Percentiles rank a stretch among this genome's conserved stretches.
These are phyloP conservation scores for Propithecus deckenii DNA, from an alignment of 2,797 vertebrate genomes.

Conservation along the genomic window DNA sequence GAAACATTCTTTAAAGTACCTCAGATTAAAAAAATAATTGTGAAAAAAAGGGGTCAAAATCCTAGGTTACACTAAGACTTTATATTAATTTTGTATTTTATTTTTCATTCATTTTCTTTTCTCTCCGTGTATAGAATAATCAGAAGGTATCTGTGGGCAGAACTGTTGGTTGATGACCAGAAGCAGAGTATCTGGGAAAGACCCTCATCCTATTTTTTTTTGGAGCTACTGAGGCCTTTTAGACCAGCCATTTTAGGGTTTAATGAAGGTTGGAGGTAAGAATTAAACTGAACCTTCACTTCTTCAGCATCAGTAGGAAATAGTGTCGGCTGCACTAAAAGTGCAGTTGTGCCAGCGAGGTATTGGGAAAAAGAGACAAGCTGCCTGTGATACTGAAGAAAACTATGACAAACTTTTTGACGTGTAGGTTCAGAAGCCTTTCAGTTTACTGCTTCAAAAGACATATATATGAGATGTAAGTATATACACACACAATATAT, in stretches of 20 bases:
- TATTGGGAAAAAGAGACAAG: neutral
- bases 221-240: neutral
- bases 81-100: neutral
- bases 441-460: neutral
- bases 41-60: neutral
- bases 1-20: neutral
- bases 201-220: neutral
- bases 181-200: neutral
- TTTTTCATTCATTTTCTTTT: neutral
- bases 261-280: neutral
- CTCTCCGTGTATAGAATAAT: neutral
- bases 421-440: neutral
- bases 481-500: neutral
- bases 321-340: accelerated
- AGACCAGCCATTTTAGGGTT: neutral
- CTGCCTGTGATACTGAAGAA: neutral
- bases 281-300: neutral
- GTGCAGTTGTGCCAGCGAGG: neutral
- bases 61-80: neutral
- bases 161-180: neutral
- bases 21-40: neutral
- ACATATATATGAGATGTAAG: neutral
- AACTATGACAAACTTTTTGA: neutral
- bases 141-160: neutral
- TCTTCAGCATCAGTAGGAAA: neutral